Evolutionary conservation across 1,140 invertebrate species (phyloP).

Genomic region (Papilio xuthus): DNA sequence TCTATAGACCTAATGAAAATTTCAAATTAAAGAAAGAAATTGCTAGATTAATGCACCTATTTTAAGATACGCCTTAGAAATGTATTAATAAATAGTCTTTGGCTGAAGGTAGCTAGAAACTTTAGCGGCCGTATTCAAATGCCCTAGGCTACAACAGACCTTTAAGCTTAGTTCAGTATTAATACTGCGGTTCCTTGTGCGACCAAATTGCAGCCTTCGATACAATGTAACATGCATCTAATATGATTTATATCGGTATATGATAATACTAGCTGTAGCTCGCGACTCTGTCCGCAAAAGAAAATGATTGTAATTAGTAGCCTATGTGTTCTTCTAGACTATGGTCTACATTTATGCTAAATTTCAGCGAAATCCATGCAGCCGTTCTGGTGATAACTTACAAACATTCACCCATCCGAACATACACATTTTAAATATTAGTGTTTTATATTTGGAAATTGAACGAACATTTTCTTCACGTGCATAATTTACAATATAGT

Average conservation of each 20-base stretch:
- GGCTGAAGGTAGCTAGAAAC: slow-evolving; percentile 3
- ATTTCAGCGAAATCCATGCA: too few species aligned
- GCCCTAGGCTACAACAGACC: slow-evolving; percentile 15
- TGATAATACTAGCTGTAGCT: too few species aligned
- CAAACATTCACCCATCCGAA: too few species aligned
- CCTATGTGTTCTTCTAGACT: too few species aligned
- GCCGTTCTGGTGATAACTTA: too few species aligned
- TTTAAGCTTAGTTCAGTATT: slow-evolving; percentile 15
- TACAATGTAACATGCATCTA: slow-evolving; percentile 2
- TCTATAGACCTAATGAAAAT: neutral
- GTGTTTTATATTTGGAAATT: too few species aligned
- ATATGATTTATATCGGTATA: neutral
- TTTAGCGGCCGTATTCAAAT: neutral
- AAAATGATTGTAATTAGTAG: too few species aligned
- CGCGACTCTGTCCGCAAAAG: too few species aligned
- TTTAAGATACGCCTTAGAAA: neutral
- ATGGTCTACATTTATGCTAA: too few species aligned
- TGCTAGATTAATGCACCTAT: neutral
- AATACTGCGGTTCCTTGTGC: slow-evolving; percentile 23
- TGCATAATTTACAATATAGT: too few species aligned
- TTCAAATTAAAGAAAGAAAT: slow-evolving; percentile 6
- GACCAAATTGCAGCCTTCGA: slow-evolving; percentile 18
- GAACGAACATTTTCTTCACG: too few species aligned
- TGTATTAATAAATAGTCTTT: slow-evolving; percentile 21
- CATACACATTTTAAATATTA: too few species aligned